Evolutionary conservation across 2,888 invertebrate genomes (phyloP), one percentile per base, ranked within the genome.

Genomic region (Monopis laevigella): DNA sequence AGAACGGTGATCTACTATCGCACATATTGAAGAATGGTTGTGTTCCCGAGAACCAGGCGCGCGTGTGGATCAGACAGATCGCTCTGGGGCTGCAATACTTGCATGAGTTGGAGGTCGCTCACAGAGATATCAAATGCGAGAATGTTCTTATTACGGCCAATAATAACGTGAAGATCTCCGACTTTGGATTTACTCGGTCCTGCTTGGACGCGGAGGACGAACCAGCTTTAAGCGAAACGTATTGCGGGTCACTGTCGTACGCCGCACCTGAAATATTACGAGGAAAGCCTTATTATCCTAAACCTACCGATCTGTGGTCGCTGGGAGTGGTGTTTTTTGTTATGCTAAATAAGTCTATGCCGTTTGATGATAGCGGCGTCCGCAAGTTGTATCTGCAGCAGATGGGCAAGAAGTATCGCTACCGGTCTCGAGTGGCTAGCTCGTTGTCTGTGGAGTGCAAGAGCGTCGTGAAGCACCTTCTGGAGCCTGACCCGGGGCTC

Each of bases 161-260:
- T 56, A 88, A 85, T 58, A 91, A 90, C 58, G 83, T 92, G 19
- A 93, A 93, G 62, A 59, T 89, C 17, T 88, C 92, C 0, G 93
- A 93, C 71, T 93, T 92, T 59, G 93, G 93, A 2, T 93, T 93
- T 58, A 84, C 92, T 0, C 80, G 82, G 27, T 59, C 67, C 36
- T 72, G 73, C 42, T 52, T 81, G 4, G 69, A 80, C 45, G 64
- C 68, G 1, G 54, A 60, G 8, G 65, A 69, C 18, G 55, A 65
- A 43, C 63, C 70, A 6, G 56, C 86, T 14, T 59, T 87, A 30
- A 92, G 92, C 52, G 86, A 88, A 50, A 93, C 93, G 0, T 93
- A 89, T 56, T 94, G 93, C 57, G 94, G 93, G 3, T 92, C 92
- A 6, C 83, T 93, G 54, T 92, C 92, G 1, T 95, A 95, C 60